Base-by-base conservation (phyloP, 2,113 vertebrate genomes). In the Cromileptes altivelis region DNA sequence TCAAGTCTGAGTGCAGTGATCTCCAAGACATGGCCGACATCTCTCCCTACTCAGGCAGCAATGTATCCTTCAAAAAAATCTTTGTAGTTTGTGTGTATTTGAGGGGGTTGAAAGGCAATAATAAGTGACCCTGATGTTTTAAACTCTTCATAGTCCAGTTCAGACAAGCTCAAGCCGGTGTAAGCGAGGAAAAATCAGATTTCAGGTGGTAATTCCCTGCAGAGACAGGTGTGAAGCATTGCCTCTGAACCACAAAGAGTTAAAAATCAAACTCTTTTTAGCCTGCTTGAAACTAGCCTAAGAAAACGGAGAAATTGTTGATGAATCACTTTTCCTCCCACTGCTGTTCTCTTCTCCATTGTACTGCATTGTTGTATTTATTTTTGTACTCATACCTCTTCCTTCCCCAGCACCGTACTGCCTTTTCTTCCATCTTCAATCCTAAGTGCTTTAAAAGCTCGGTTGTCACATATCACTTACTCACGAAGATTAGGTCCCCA, bases 21-120 rank as follows among this genome's bases (percentile, higher is more conserved):
- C 97, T 99, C 78, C 98, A 98, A 95, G 98, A 99, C 94, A 98
- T 99, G 97, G 96, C 98, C 0, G 98, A 99, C 93, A 98, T 99
- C 94, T 99, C 98, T 5, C 97, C 97, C 85, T 99, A 99, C 94
- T 98, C 98, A 85, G 97, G 97, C 95, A 98, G 97, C 97, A 98
- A 98, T 94, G 98, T 99, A 99, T 99, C 98, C 98, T 99, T 99
- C 97, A 4, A 64, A 21, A 52, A 63, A 67, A 52, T 64, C 0
- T 50, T 6, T 3, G 40, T 27, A 40, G 30, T 25, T 4, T 18
- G 30, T 82, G 42, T 42, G 53, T 78, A 4, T 70, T 64, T 60
- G 40, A 64, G 1, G 37, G 40, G 37, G 21, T 13, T 70, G 4
- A 86, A 78, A 80, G 19, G 49, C 58, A 63, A 70, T 37, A 45